Evolutionary conservation across 1,140 invertebrate species (phyloP).

Genomic region (Drosophila lacteicornis): DNA sequence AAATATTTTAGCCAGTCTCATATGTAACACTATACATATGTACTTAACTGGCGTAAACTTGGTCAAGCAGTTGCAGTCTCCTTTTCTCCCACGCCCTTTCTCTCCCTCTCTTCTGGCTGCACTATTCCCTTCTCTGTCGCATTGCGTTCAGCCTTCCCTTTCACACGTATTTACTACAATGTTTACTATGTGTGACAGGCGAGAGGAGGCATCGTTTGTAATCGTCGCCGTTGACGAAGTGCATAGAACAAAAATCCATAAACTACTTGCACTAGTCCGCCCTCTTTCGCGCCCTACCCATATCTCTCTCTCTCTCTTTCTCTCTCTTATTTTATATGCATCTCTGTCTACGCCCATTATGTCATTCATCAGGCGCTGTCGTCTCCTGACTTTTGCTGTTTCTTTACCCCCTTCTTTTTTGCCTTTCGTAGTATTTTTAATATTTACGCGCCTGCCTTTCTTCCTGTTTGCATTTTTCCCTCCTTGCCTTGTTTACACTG

Average conservation of each 20-base stretch:
- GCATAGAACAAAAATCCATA: conserved; percentile 69
- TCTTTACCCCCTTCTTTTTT: conserved; percentile 51
- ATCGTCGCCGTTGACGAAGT: conserved; percentile 42
- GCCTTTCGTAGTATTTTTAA: conserved; percentile 63
- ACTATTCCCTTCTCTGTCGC: conserved; percentile 7
- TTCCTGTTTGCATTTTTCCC: conserved; percentile 56
- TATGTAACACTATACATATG: background rate
- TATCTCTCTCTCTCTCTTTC: background rate
- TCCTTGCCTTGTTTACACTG: conserved; percentile 44
- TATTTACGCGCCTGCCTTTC: conserved; percentile 70
- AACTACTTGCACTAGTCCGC: conserved; percentile 65
- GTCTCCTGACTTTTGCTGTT: conserved; percentile 27
- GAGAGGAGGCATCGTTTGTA: conserved; percentile 22
- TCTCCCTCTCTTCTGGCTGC: background rate
- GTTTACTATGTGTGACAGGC: conserved; percentile 76
- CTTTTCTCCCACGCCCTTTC: background rate
- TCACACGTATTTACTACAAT: conserved; percentile 75
- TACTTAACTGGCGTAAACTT: conserved; percentile 27
- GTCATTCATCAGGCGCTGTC: conserved; percentile 68
- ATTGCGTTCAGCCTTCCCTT: conserved; percentile 13
- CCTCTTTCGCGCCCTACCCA: conserved; percentile 2
- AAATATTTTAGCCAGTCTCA: background rate
- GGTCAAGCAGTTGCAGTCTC: conserved; percentile 24
- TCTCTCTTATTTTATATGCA: conserved; percentile 3
- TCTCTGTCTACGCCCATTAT: conserved; percentile 65